phyloP scores from a whole-genome alignment of 2,797 vertebrate species.

The Hippopotamyrus pictus region DNA sequence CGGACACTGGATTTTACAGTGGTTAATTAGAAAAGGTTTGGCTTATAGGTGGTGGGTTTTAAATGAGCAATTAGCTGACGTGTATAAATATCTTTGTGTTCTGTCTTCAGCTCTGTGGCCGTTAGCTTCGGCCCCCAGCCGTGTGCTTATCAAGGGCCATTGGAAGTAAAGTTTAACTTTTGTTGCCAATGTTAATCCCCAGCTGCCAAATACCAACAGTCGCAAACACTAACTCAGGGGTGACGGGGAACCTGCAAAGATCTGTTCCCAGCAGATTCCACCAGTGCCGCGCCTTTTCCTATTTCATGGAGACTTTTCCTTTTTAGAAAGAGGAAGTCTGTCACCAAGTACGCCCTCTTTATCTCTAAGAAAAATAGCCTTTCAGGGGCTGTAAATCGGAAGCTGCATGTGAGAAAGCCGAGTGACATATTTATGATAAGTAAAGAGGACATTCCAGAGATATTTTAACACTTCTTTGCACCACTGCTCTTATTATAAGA shows the following conservation, averaged over 20 bases:
- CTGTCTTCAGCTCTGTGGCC: not conserved
- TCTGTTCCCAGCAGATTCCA: constrained; percentile 28
- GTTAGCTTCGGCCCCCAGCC: not conserved
- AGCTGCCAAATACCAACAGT: constrained; percentile 32
- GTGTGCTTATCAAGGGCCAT: not conserved
- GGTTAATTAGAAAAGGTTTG: constrained; percentile 29
- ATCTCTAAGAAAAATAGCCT: constrained; percentile 48
- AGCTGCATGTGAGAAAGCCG: constrained; percentile 42
- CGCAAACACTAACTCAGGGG: not conserved
- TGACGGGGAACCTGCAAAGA: constrained; percentile 32
- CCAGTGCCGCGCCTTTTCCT: constrained; percentile 30
- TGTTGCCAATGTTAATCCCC: constrained; percentile 24
- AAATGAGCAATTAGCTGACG: constrained; percentile 27
- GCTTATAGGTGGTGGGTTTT: constrained; percentile 16
- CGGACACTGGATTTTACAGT: constrained; percentile 25
- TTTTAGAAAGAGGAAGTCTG: constrained; percentile 46
- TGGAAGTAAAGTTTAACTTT: constrained; percentile 12
- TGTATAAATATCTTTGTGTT: constrained; percentile 8
- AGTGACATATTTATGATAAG: constrained; percentile 50
- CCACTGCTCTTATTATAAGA: constrained; percentile 43
- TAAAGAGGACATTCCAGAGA: constrained; percentile 63
- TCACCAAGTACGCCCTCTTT: constrained; percentile 51
- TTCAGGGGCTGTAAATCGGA: constrained; percentile 54
- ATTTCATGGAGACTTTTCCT: constrained; percentile 39
- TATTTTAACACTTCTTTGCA: constrained; percentile 50